Percentiles rank a stretch among this genome's conserved stretches.
phyloP scores from a whole-genome alignment of 2,113 vertebrate species.

The Opisthocomus hoazin region DNA sequence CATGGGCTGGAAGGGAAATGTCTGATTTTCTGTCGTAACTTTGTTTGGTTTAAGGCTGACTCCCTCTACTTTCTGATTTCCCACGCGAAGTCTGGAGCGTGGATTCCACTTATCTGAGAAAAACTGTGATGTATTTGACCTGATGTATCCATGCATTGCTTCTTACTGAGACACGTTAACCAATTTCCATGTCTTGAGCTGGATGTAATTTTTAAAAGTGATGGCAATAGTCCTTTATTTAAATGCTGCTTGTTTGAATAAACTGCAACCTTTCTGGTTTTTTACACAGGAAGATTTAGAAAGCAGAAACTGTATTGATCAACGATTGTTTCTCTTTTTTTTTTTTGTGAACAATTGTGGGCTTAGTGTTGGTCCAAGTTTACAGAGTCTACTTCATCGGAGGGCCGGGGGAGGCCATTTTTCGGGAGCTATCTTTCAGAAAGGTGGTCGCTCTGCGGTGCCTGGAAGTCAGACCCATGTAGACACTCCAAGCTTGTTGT shows the following conservation, averaged over 20 bases:
- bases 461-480: not conserved
- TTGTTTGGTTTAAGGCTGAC: not conserved
- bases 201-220: not conserved
- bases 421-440: not conserved
- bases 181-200: not conserved
- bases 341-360: not conserved
- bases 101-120: not conserved
- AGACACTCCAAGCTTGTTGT: not conserved
- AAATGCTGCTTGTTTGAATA: not conserved
- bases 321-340: fast-evolving
- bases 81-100: not conserved
- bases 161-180: not conserved
- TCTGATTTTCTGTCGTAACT: not conserved
- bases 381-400: not conserved
- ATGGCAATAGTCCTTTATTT: not conserved
- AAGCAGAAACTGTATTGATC: not conserved
- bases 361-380: not conserved
- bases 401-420: not conserved
- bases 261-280: not conserved
- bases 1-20: not conserved
- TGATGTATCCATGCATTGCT: not conserved
- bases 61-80: not conserved
- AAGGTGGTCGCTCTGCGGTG: not conserved
- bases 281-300: not conserved
- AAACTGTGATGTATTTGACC: not conserved